Percentiles rank a stretch among this genome's conserved stretches.
Evolutionary conservation across 2,113 vertebrate species (phyloP).

Genomic region (Pachypanchax playfairii): DNA sequence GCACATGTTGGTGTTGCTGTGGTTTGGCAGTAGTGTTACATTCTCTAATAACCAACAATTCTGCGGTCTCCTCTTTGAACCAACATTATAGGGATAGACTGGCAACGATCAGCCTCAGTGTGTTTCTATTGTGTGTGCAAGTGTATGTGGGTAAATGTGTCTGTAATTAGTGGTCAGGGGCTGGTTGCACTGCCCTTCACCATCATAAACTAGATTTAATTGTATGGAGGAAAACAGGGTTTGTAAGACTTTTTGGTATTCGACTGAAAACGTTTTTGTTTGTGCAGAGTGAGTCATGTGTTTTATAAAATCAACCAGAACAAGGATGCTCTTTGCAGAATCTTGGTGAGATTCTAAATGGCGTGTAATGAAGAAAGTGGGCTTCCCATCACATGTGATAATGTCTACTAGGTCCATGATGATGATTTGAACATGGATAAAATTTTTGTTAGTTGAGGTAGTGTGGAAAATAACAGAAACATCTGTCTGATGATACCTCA

Average conservation of each 20-base stretch:
- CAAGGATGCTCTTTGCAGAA: too few species aligned
- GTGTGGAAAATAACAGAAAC: too few species aligned
- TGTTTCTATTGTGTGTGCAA: constrained; percentile 4
- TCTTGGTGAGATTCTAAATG: too few species aligned
- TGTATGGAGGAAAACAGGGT: constrained; percentile 17
- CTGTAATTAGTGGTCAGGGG: constrained; percentile 30
- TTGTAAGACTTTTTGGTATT: constrained; percentile 19
- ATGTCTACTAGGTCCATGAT: too few species aligned
- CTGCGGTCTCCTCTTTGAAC: constrained; percentile 50
- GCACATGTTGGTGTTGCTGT: constrained; percentile 50
- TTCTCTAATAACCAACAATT: constrained; percentile 50
- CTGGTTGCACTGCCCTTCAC: constrained; percentile 18
- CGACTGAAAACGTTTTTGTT: constrained; percentile 29
- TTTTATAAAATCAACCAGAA: constrained; percentile 17
- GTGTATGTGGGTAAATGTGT: constrained; percentile 1
- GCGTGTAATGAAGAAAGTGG: too few species aligned
- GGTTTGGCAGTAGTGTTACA: constrained; percentile 50
- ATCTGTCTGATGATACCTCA: too few species aligned
- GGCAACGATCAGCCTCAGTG: constrained; percentile 12
- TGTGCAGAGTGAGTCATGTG: constrained; percentile 26
- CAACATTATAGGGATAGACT: constrained; percentile 35
- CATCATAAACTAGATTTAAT: constrained; percentile 41
- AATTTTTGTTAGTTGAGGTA: too few species aligned
- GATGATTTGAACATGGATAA: too few species aligned
- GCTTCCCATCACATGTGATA: too few species aligned